These are phyloP conservation scores for Spinibarbus caldwelli DNA, from an alignment of 2,797 vertebrate genomes.

Conservation along the genomic window DNA sequence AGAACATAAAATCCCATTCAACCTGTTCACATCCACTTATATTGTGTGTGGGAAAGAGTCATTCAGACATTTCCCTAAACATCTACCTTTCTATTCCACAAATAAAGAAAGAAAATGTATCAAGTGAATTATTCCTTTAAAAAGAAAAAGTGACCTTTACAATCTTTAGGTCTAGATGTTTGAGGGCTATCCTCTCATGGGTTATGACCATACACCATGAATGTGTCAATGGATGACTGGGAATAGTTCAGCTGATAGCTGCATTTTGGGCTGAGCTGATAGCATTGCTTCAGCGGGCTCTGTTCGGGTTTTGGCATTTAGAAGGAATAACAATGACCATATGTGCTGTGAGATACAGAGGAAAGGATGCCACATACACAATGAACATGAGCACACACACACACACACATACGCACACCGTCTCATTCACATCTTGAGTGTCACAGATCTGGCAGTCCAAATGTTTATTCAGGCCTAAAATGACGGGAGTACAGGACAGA, in stretches of 20 bases:
- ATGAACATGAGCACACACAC: background rate
- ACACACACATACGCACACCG: background rate
- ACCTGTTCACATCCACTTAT: background rate
- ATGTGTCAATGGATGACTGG: constrained; percentile 17
- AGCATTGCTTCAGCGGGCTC: constrained; percentile 3
- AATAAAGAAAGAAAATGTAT: background rate
- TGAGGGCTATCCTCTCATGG: background rate
- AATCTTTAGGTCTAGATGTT: constrained; percentile 12
- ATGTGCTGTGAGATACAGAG: constrained; percentile 19
- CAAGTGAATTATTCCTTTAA: background rate
- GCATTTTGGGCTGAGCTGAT: constrained; percentile 18
- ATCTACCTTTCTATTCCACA: background rate
- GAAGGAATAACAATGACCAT: constrained; percentile 21
- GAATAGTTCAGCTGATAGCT: background rate
- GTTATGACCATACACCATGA: constrained; percentile 11
- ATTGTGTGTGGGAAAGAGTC: background rate
- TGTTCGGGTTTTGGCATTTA: constrained; percentile 13
- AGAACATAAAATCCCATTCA: background rate
- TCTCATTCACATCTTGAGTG: constrained; percentile 12
- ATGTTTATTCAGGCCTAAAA: constrained; percentile 35
- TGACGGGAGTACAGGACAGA: constrained; percentile 8
- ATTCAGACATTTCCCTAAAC: background rate
- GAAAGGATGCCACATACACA: background rate
- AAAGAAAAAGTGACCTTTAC: background rate
- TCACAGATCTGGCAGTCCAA: constrained; percentile 30